Conservation (phyloP, 2,113 vertebrate species). For the Erinaceus europaeus region DNA sequence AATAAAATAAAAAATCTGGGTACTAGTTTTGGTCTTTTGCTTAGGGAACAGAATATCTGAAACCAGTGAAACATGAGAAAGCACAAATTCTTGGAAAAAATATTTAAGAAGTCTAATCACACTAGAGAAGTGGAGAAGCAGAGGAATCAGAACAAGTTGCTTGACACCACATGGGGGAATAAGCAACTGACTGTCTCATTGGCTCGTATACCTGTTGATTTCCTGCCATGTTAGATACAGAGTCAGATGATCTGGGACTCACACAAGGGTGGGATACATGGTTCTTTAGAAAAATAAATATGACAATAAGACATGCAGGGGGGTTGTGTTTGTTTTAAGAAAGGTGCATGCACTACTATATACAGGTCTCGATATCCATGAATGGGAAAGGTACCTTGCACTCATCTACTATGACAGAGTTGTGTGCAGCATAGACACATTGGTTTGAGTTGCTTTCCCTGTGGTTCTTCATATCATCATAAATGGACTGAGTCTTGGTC, state of each 20-base stretch:
- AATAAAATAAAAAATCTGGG: neutral
- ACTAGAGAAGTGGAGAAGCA: neutral
- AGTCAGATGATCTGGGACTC: constrained; percentile 76
- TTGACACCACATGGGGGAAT: neutral
- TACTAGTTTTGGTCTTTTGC: neutral
- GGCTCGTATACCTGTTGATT: neutral
- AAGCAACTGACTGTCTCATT: constrained; percentile 35
- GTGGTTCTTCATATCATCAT: constrained; percentile 97
- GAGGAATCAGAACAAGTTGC: neutral
- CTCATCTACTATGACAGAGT: constrained; percentile 97
- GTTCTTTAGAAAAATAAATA: constrained; percentile 74
- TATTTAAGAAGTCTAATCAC: constrained; percentile 13
- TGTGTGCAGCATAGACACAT: constrained; percentile 95
- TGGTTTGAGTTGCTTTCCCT: constrained; percentile 99
- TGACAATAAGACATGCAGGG: constrained; percentile 78
- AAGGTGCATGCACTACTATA: constrained; percentile 88
- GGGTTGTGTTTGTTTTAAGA: constrained; percentile 60
- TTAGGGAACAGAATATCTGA: neutral
- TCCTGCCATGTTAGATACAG: constrained; percentile 39
- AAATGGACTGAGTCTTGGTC: constrained; percentile 95
- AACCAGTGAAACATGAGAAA: neutral
- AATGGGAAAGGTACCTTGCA: constrained; percentile 98
- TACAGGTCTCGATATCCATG: constrained; percentile 94
- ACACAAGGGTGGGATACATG: constrained; percentile 83
- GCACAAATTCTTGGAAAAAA: constrained; percentile 11